These are phyloP conservation scores for Agrochola macilenta DNA, from an alignment of 2,888 invertebrate species.

Conservation along the genomic window DNA sequence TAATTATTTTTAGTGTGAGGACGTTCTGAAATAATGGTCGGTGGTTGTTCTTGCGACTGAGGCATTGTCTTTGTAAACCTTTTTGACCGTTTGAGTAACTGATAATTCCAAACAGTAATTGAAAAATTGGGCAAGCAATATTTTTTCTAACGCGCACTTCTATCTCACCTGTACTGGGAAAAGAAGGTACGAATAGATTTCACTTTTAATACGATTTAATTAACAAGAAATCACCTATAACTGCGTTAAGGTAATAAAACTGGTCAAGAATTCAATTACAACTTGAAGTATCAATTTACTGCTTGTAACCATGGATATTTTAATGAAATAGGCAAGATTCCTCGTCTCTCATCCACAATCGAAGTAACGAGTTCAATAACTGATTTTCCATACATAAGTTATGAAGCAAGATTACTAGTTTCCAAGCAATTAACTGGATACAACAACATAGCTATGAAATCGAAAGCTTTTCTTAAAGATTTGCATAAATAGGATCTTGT, in stretches of 20 bases:
- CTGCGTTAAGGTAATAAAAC: conserved; percentile 38
- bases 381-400: conserved; percentile 60
- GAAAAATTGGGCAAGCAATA: neutral
- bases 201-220: conserved; percentile 31
- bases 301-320: conserved; percentile 40
- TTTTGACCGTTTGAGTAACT: conserved; percentile 4
- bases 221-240: conserved; percentile 28
- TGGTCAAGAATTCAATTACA: conserved; percentile 51
- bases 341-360: conserved; percentile 50
- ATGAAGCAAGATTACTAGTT: conserved; percentile 59
- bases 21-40: conserved; percentile 45
- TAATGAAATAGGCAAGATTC: conserved; percentile 50
- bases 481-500: conserved; percentile 55
- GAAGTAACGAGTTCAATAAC: conserved; percentile 59
- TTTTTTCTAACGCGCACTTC: neutral
- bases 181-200: conserved; percentile 17
- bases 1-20: conserved; percentile 69
- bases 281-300: conserved; percentile 44
- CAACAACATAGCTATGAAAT: conserved; percentile 60
- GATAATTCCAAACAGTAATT: neutral
- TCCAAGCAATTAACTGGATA: conserved; percentile 59
- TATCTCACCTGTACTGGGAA: neutral
- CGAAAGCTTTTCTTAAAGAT: conserved; percentile 64
- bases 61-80: conserved; percentile 28
- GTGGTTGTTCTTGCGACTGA: conserved; percentile 28